Conservation (phyloP, 1,140 invertebrate species). For the Stegodyphus mimosarum region DNA sequence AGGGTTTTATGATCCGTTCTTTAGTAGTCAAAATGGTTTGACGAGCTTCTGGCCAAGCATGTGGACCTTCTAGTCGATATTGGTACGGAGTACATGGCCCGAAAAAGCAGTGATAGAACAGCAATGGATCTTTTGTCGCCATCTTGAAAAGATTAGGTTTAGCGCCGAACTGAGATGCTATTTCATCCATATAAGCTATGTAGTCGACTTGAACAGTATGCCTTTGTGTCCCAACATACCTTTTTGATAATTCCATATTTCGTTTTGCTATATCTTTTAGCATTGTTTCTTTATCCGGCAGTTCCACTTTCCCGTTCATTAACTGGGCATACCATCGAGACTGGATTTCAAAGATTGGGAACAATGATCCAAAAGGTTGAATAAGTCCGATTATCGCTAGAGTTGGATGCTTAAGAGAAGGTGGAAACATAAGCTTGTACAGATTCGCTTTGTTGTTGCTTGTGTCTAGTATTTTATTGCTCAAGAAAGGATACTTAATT, state of each 20-base stretch:
- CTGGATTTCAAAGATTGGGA: constrained; percentile 72
- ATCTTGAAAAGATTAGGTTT: constrained; percentile 66
- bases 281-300: constrained; percentile 58
- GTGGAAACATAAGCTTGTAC: constrained; percentile 70
- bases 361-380: constrained; percentile 70
- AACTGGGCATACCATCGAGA: constrained; percentile 66
- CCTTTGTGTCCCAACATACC: constrained; percentile 59
- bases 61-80: constrained; percentile 67
- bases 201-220: constrained; percentile 69
- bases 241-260: constrained; percentile 28
- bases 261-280: constrained; percentile 56
- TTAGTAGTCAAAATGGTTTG: constrained; percentile 64
- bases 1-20: neutral
- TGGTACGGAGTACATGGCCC: constrained; percentile 68
- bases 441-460: constrained; percentile 68
- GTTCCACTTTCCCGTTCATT: constrained; percentile 48
- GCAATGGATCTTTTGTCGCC: constrained; percentile 64
- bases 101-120: constrained; percentile 66
- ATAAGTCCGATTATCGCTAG: constrained; percentile 71
- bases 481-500: constrained; percentile 68
- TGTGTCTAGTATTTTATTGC: constrained; percentile 57
- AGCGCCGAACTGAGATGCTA: constrained; percentile 67
- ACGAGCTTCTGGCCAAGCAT: constrained; percentile 67
- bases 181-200: constrained; percentile 66
- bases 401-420: constrained; percentile 64